Percentiles rank a stretch among this genome's conserved stretches.
phyloP scores from a whole-genome alignment of 1,140 invertebrate genomes.

The Saxidomus purpurata region DNA sequence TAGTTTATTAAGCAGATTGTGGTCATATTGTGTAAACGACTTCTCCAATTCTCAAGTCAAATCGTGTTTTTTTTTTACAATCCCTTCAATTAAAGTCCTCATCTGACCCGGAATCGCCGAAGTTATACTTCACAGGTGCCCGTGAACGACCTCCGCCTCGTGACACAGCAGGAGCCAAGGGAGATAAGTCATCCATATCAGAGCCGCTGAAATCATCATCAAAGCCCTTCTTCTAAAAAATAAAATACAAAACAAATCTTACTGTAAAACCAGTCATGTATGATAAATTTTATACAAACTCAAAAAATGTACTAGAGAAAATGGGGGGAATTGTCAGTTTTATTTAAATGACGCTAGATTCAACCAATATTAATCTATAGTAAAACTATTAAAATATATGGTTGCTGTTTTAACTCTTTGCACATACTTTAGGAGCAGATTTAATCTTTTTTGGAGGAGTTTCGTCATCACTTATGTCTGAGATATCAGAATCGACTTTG shows the following conservation, averaged over 20 bases:
- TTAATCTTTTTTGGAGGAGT: slow-evolving; percentile 79
- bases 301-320: neutral
- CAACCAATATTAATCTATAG: neutral
- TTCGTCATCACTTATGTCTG: slow-evolving; percentile 76
- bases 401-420: neutral
- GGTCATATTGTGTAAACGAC: too few species aligned
- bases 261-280: neutral
- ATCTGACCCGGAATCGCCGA: slow-evolving; percentile 82
- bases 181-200: slow-evolving; percentile 48
- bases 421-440: slow-evolving; percentile 71
- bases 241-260: neutral
- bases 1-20: too few species aligned
- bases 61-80: too few species aligned
- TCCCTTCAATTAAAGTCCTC: slow-evolving; percentile 31
- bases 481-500: slow-evolving; percentile 68
- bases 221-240: slow-evolving; percentile 74
- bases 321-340: neutral
- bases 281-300: neutral
- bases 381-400: neutral
- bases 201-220: slow-evolving; percentile 76
- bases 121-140: slow-evolving; percentile 82
- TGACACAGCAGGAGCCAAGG: slow-evolving; percentile 46
- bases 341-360: neutral
- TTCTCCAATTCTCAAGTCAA: too few species aligned
- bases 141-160: slow-evolving; percentile 78